Base-by-base conservation (phyloP, 2,888 invertebrate genomes). In the Drosophila parthenogenetica region DNA sequence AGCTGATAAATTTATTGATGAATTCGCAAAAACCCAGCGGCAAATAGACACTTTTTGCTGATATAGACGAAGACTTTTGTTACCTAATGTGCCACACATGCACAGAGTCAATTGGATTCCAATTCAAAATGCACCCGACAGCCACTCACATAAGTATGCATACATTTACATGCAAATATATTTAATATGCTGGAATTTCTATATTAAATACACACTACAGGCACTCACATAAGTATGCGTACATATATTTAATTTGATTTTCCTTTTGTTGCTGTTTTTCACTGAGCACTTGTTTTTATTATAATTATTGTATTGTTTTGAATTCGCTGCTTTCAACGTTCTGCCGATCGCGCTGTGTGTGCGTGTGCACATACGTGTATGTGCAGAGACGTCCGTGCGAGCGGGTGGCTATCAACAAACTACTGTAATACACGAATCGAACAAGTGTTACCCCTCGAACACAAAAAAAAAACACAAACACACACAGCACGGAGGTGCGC, bases 381-480 rank as follows among this genome's bases (percentile, higher is more conserved):
- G 65, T 29, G 29, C 29, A 35, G 13, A 35, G 11, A 35, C 82
- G 86, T 82, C 82, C 86, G 82, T 68, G 58, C 83, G 45, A 72
- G 63, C 60, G 71, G 77, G 72, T 71, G 87, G 83, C 83, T 87
- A 87, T 87, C 83, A 89, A 87, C 77, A 87, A 85, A 85, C 86
- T 86, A 86, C 89, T 86, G 86, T 88, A 86, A 89, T 86, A 86
- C 86, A 86, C 88, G 76, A 87, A 70, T 82, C 83, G 83, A 86
- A 87, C 86, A 87, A 87, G 86, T 87, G 86, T 87, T 87, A 77
- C 88, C 81, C 77, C 72, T 68, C 67, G 69, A 67, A 17, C 29
- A 29, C 11, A 35, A 35, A 35, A 35, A 13, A 35, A 8, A 19
- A 29, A 29, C 1, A 7, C 29, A 29, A 7, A 29, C 29, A 29